Conservation (phyloP, 2,797 vertebrate species). For the Lepilemur ruficaudatus region DNA sequence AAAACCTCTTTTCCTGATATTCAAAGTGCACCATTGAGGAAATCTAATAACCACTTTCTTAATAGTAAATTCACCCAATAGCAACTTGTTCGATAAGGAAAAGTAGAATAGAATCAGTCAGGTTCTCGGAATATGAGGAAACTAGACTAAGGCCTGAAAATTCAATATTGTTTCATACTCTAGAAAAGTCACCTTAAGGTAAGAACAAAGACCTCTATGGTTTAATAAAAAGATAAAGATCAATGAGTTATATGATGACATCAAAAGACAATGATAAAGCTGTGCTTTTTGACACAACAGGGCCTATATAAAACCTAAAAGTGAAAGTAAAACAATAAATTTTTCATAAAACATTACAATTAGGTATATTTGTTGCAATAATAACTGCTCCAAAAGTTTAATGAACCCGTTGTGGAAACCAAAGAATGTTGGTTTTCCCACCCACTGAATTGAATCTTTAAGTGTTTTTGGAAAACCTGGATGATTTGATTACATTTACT, state of each 20-base stretch:
- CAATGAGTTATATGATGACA: neutral
- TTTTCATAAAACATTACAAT: neutral
- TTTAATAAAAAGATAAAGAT: neutral
- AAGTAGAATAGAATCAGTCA: neutral
- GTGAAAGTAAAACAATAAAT: neutral
- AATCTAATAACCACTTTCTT: neutral
- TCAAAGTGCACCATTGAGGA: neutral
- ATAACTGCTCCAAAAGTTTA: neutral
- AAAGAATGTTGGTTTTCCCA: neutral
- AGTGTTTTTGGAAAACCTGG: neutral
- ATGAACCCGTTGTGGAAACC: neutral
- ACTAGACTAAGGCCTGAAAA: neutral
- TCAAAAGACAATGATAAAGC: constrained; percentile 8
- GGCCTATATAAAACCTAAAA: neutral
- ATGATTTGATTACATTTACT: neutral
- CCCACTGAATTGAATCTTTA: neutral
- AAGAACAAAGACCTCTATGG: neutral
- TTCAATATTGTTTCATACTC: neutral
- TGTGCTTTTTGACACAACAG: neutral
- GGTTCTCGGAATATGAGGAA: neutral
- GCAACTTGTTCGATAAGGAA: neutral
- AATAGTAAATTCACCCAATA: neutral
- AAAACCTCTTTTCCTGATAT: neutral
- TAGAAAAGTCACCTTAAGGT: neutral
- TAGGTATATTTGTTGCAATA: neutral